These are phyloP conservation scores for Cyclargus thomasi DNA, from an alignment of 1,140 invertebrate species.

Conservation along the genomic window DNA sequence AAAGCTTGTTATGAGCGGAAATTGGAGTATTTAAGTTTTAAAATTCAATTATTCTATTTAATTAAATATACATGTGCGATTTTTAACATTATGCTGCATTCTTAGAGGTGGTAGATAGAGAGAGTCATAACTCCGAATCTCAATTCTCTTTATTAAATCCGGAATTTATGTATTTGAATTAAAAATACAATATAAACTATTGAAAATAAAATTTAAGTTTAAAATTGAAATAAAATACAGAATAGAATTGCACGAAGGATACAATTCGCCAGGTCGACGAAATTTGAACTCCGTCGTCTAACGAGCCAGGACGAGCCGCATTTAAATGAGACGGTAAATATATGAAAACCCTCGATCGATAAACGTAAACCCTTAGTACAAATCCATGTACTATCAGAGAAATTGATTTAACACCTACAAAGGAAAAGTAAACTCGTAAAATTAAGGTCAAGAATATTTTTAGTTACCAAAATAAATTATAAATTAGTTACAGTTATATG, in stretches of 20 bases:
- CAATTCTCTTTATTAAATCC: background rate
- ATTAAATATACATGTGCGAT: background rate
- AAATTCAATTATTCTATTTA: background rate
- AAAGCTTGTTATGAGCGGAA: no score
- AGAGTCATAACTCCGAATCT: no score
- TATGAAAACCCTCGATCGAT: slow-evolving; percentile 9
- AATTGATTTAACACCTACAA: no score
- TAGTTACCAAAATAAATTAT: no score
- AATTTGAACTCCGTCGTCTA: slow-evolving; percentile 3
- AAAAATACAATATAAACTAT: background rate
- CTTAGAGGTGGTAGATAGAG: no score
- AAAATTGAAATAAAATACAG: background rate
- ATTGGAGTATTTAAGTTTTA: background rate
- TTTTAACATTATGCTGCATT: no score
- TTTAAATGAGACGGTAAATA: slow-evolving; percentile 14
- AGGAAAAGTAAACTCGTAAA: no score
- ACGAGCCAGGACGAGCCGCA: slow-evolving; percentile 6
- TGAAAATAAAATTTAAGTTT: background rate
- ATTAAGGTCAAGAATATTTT: no score
- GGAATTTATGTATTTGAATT: background rate
- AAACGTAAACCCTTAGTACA: background rate
- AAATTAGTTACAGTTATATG: no score
- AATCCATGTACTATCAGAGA: background rate
- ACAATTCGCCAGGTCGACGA: slow-evolving; percentile 5
- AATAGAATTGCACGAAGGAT: background rate